These are phyloP conservation scores for Anguilla marmorata DNA, from an alignment of 2,797 vertebrate species.

Conservation along the genomic window DNA sequence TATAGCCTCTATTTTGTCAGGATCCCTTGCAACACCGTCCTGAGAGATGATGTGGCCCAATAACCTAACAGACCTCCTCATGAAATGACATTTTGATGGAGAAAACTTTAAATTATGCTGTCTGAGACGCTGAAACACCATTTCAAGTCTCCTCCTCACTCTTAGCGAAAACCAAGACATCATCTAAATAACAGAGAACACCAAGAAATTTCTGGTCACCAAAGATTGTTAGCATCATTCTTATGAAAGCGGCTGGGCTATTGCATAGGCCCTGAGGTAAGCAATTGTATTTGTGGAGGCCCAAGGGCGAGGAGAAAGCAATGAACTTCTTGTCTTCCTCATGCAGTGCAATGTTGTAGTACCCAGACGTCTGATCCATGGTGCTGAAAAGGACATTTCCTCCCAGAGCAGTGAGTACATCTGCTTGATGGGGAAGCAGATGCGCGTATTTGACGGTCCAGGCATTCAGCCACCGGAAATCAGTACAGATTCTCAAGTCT, in stretches of 20 bases:
- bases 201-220: constrained; percentile 14
- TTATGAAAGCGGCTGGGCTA: constrained; percentile 35
- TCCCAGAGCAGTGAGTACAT: constrained; percentile 27
- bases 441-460: constrained; percentile 39
- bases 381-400: constrained; percentile 20
- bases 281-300: constrained; percentile 22
- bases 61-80: constrained; percentile 26
- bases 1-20: constrained; percentile 14
- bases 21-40: background rate
- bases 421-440: constrained; percentile 23
- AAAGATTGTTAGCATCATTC: constrained; percentile 23
- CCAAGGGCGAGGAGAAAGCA: constrained; percentile 23
- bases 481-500: constrained; percentile 11
- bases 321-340: constrained; percentile 31
- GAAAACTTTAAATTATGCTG: constrained; percentile 33
- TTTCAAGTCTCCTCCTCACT: background rate
- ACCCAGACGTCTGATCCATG: constrained; percentile 19
- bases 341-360: constrained; percentile 22
- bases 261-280: constrained; percentile 34
- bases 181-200: too few species aligned
- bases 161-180: too few species aligned
- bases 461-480: constrained; percentile 40
- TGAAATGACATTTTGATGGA: constrained; percentile 30
- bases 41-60: constrained; percentile 18
- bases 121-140: constrained; percentile 27